These are phyloP conservation scores for Lampris incognitus DNA, from an alignment of 2,113 vertebrate species.

Conservation along the genomic window DNA sequence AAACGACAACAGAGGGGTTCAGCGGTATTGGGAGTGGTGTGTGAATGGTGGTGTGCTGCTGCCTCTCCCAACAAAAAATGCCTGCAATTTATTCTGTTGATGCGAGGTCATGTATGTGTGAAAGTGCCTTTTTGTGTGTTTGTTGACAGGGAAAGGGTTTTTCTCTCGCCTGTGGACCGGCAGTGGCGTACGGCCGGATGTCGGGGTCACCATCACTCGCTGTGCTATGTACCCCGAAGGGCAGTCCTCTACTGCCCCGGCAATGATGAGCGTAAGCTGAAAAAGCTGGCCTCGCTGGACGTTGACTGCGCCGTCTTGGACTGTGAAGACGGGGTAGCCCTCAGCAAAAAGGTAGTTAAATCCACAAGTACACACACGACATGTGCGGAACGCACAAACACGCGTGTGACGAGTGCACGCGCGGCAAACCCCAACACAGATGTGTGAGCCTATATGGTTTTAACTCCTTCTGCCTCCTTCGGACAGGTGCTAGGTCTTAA, in stretches of 20 bases:
- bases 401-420: not conserved
- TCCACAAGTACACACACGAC: slow-evolving; percentile 1
- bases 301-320: slow-evolving; percentile 95
- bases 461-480: slow-evolving; percentile 49
- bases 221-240: slow-evolving; percentile 90
- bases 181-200: slow-evolving; percentile 45
- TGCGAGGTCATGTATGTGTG: slow-evolving; percentile 17
- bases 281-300: slow-evolving; percentile 89
- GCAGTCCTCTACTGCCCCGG: slow-evolving; percentile 96
- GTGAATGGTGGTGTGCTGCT: no score
- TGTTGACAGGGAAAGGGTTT: slow-evolving; percentile 61
- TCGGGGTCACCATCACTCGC: slow-evolving; percentile 74
- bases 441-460: slow-evolving; percentile 39
- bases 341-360: slow-evolving; percentile 90
- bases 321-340: slow-evolving; percentile 96
- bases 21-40: no score
- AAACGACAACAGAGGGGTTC: no score
- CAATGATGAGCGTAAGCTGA: slow-evolving; percentile 93
- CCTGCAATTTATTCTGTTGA: slow-evolving; percentile 20
- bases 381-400: slow-evolving; percentile 1
- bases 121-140: slow-evolving; percentile 19
- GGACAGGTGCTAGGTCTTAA: slow-evolving; percentile 79
- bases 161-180: slow-evolving; percentile 59
- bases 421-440: not conserved
- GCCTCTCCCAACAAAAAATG: no score